phyloP scores from a whole-genome alignment of 2,797 vertebrate genomes.

The Chiloscyllium punctatum region DNA sequence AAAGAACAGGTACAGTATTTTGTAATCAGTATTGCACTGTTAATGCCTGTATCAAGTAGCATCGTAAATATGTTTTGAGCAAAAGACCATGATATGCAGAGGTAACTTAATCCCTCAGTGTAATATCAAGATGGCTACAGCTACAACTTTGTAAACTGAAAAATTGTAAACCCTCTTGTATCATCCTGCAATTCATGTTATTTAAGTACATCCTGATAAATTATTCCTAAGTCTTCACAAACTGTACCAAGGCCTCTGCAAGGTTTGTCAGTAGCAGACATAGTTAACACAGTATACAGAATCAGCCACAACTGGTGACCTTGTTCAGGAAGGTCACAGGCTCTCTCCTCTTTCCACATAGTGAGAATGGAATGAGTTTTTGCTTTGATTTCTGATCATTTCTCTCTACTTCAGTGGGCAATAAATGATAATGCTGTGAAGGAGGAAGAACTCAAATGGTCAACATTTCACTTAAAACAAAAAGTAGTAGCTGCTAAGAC shows the following conservation, averaged over 20 bases:
- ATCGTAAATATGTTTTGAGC: conserved; percentile 44
- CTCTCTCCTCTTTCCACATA: background rate
- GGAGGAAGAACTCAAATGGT: background rate
- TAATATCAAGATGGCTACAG: conserved; percentile 42
- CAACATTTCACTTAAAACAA: background rate
- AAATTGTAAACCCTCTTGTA: conserved; percentile 40
- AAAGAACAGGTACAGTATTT: conserved; percentile 60
- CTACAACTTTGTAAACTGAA: conserved; percentile 40
- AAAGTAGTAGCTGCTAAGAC: background rate
- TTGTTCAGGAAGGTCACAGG: background rate
- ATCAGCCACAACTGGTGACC: background rate
- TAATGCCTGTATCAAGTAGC: conserved; percentile 44
- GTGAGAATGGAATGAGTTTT: conserved; percentile 3
- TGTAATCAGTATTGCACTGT: conserved; percentile 62
- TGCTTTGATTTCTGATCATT: background rate
- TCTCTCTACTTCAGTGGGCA: background rate
- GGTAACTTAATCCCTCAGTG: conserved; percentile 38
- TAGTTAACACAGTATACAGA: background rate
- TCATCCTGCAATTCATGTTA: conserved; percentile 41
- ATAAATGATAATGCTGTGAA: background rate
- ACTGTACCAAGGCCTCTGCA: background rate
- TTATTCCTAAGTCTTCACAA: conserved; percentile 41
- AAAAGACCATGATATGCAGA: conserved; percentile 44
- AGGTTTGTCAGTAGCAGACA: background rate
- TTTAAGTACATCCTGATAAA: conserved; percentile 44